phyloP scores from a whole-genome alignment of 2,888 invertebrate species.

The Osmoderma eremita region DNA sequence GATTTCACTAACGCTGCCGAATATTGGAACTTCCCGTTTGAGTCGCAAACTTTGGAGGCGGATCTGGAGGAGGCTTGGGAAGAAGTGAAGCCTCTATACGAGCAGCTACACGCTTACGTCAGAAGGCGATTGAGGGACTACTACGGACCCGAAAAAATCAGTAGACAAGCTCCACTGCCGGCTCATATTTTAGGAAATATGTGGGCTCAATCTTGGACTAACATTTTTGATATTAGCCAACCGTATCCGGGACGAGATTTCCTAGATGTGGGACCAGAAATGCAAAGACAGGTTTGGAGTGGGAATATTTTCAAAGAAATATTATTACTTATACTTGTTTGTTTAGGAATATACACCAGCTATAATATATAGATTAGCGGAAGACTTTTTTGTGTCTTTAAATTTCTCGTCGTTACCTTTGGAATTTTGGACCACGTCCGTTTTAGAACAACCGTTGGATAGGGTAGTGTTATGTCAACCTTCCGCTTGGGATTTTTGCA shows the following conservation, averaged over 20 bases:
- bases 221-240: constrained; percentile 73
- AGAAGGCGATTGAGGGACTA: constrained; percentile 82
- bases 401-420: constrained; percentile 88
- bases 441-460: constrained; percentile 82
- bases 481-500: constrained; percentile 95
- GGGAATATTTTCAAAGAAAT: background rate
- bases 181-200: constrained; percentile 90
- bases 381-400: constrained; percentile 90
- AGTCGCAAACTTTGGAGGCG: constrained; percentile 77
- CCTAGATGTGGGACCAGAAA: constrained; percentile 77
- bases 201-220: constrained; percentile 88
- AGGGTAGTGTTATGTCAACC: constrained; percentile 86
- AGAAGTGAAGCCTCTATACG: constrained; percentile 86
- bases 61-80: constrained; percentile 87
- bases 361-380: constrained; percentile 86
- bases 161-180: constrained; percentile 82
- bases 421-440: constrained; percentile 88
- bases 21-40: constrained; percentile 90
- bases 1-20: constrained; percentile 86
- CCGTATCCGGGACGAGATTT: constrained; percentile 78
- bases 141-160: constrained; percentile 85
- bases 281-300: constrained; percentile 68
- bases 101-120: constrained; percentile 89
- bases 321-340: background rate
- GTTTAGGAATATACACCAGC: constrained; percentile 82